Base-by-base conservation (phyloP, 2,113 vertebrate species). In the Bujurquina vittata region DNA sequence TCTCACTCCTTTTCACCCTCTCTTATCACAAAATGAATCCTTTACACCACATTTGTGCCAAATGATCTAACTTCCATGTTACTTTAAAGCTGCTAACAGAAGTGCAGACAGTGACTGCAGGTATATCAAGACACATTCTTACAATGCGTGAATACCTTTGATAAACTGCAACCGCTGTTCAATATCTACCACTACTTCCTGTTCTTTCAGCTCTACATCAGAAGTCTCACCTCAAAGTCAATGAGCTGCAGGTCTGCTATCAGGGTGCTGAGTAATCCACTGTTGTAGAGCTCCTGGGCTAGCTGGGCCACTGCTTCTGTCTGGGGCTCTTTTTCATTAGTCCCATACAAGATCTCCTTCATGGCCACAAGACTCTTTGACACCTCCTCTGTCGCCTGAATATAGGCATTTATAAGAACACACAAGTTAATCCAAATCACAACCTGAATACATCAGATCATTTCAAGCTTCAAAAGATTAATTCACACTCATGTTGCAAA, bases 321-420 rank as follows among this genome's bases (percentile, higher is more conserved):
- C 89, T 98, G 97, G 0, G 97, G 97, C 58, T 99, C 97, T 62
- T 98, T 98, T 84, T 98, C 97, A 75, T 97, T 98, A 5, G 97
- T 98, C 88, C 97, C 97, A 40, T 99, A 99, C 2, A 99, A 93
- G 91, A 99, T 96, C 93, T 99, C 96, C 91, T 99, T 97, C 98
- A 99, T 97, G 86, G 97, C 97, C 89, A 98, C 97, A 79, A 99
- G 94, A 84, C 98, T 98, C 95, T 98, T 99, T 46, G 98, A 98
- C 92, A 99, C 98, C 91, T 99, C 98, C 94, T 98, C 98, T n/a
- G 96, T 97, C 59, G 97, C 97, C 97, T 99, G 65, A 86, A 84
- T 9, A 35, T 2, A 69, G 3, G 10, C 17, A 52, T 18, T 15
- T 52, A 52, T 14, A 52, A 52, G 49, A 52, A 52, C 15, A 52